Evolutionary conservation across 2,113 vertebrate species (phyloP).

Genomic region (Syrrhaptes paradoxus): DNA sequence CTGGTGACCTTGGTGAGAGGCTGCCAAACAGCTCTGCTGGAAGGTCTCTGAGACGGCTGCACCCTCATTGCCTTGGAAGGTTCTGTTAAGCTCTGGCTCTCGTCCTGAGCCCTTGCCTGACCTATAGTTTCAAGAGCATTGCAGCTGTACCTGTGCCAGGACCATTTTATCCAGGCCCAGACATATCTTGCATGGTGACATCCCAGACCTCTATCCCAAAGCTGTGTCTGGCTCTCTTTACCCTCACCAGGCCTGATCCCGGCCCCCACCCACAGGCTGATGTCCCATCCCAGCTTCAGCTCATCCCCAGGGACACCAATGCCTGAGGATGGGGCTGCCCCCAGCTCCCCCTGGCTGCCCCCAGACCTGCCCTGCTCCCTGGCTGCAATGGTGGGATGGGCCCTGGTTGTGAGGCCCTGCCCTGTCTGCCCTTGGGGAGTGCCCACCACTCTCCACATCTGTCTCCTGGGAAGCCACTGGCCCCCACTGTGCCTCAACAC

Average conservation of each 20-base stretch:
- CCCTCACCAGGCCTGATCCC: background rate
- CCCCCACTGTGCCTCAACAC: rapidly evolving
- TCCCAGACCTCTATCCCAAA: background rate
- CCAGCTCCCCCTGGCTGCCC: background rate
- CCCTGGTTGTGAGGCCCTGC: no score
- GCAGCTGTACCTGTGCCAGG: background rate
- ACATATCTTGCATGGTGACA: background rate
- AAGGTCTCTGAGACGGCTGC: background rate
- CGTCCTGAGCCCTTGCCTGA: background rate
- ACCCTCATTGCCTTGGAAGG: background rate
- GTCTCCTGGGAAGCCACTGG: rapidly evolving
- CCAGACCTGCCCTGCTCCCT: background rate
- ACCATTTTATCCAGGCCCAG: no score
- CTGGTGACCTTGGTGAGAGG: background rate
- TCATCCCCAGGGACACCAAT: background rate
- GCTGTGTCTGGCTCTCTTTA: background rate
- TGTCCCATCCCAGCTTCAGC: background rate
- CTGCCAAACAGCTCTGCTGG: background rate
- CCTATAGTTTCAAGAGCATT: background rate
- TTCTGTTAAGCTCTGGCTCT: background rate
- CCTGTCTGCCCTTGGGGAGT: background rate
- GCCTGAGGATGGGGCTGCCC: background rate
- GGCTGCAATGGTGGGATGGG: no score
- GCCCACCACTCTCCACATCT: rapidly evolving
- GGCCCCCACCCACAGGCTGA: background rate